Evolutionary conservation across 2,113 vertebrate genomes (phyloP).

Genomic region (Leptosomus discolor): DNA sequence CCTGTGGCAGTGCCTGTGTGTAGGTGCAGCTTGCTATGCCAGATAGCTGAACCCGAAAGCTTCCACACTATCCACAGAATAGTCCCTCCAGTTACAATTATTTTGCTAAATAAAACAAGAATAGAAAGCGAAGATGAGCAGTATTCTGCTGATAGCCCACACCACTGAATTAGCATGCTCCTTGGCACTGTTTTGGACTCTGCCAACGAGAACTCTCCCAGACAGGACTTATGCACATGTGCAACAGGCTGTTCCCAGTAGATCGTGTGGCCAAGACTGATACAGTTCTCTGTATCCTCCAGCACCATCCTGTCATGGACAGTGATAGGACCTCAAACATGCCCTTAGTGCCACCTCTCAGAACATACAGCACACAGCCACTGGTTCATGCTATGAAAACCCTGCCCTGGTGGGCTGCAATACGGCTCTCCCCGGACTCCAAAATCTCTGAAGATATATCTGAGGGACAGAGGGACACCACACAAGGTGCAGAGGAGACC

Average conservation of each 20-base stretch:
- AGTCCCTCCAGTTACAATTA: not conserved
- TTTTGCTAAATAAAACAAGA: not conserved
- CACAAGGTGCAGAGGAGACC: not conserved
- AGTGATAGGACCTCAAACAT: not conserved
- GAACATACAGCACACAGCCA: not conserved
- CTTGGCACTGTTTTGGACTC: not conserved
- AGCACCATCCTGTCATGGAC: not conserved
- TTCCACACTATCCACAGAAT: not conserved
- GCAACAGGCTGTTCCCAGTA: not conserved
- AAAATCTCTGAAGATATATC: not conserved
- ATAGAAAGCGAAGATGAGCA: not conserved
- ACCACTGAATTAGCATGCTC: not conserved
- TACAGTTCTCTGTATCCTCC: not conserved
- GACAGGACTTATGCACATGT: not conserved
- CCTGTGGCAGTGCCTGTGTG: not conserved
- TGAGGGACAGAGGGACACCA: not conserved
- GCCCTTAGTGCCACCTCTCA: not conserved
- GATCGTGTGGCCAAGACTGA: not conserved
- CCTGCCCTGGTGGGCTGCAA: not conserved
- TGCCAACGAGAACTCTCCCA: not conserved
- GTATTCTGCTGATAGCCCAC: not conserved
- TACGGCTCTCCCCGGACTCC: not conserved
- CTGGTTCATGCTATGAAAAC: not conserved
- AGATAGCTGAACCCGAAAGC: not conserved
- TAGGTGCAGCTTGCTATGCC: not conserved